Percentiles rank a stretch among this genome's conserved stretches.
phyloP scores from a whole-genome alignment of 1,140 invertebrate species.

The Saxidomus purpurata region DNA sequence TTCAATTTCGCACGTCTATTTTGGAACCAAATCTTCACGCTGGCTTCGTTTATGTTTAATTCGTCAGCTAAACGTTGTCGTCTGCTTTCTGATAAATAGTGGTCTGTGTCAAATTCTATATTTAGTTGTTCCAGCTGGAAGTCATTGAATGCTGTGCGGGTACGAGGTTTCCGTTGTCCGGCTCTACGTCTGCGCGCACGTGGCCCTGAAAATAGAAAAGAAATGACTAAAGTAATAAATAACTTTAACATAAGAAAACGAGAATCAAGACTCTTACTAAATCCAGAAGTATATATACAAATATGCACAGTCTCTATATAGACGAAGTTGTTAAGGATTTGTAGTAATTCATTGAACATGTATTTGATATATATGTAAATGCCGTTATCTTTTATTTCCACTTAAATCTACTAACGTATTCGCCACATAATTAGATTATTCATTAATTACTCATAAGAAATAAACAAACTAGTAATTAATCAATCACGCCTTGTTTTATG shows the following conservation, averaged over 20 bases:
- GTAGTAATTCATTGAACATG: too few species aligned
- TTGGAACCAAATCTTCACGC: slow-evolving; percentile 64
- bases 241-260: too few species aligned
- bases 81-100: slow-evolving; percentile 53
- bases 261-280: too few species aligned
- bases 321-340: too few species aligned
- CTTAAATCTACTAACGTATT: too few species aligned
- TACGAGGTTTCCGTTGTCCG: neutral
- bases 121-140: slow-evolving; percentile 49
- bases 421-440: too few species aligned
- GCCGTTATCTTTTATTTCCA: too few species aligned
- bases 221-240: neutral
- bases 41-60: slow-evolving; percentile 35
- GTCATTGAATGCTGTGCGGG: slow-evolving; percentile 55
- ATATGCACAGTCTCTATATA: too few species aligned
- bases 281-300: too few species aligned
- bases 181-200: slow-evolving; percentile 19
- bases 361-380: too few species aligned
- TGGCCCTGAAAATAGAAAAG: slow-evolving; percentile 53
- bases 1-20: slow-evolving; percentile 53
- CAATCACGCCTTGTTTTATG: neutral
- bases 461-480: neutral
- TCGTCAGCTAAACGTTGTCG: slow-evolving; percentile 54
- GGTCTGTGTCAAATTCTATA: slow-evolving; percentile 59
- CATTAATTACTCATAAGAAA: neutral